Percentiles rank a stretch among this genome's conserved stretches.
Conservation (phyloP, 2,888 invertebrate genomes). For the Meloe dianella region DNA sequence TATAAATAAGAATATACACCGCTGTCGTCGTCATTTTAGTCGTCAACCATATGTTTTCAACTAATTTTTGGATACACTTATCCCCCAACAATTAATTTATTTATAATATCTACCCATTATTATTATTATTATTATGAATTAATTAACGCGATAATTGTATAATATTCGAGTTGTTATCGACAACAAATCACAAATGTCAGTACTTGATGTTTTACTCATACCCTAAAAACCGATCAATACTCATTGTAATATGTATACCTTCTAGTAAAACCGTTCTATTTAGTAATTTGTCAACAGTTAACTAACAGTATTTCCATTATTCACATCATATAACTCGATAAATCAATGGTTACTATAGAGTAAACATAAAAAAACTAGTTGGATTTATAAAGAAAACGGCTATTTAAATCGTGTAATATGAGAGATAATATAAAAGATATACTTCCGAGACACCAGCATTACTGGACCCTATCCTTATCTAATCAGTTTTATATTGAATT, state of each 20-base stretch:
- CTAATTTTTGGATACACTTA: conserved; percentile 48
- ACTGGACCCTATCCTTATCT: conserved; percentile 31
- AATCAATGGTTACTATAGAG: background rate
- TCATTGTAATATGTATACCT: conserved; percentile 49
- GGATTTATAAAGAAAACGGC: no score
- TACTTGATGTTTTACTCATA: conserved; percentile 40
- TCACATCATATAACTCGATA: conserved; percentile 10
- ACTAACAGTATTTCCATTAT: conserved; percentile 6
- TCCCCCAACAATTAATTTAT: conserved; percentile 8
- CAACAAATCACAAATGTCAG: conserved; percentile 56
- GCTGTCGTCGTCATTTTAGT: conserved; percentile 31
- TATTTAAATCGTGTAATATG: conserved; percentile 16
- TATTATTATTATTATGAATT: background rate
- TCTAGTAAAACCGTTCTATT: conserved; percentile 47
- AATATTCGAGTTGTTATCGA: conserved; percentile 49
- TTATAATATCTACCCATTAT: background rate
- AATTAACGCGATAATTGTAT: background rate
- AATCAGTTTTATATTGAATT: conserved; percentile 31
- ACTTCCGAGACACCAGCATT: conserved; percentile 23
- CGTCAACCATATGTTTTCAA: conserved; percentile 45
- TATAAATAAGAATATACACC: conserved; percentile 54
- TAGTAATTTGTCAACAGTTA: conserved; percentile 45
- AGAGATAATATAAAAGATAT: conserved; percentile 32
- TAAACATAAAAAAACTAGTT: background rate
- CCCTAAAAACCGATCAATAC: conserved; percentile 53